A percentile compares a stretch with the other conserved stretches of the same genome.
phyloP scores from a whole-genome alignment of 2,888 invertebrate species.

The Lymantria monacha region DNA sequence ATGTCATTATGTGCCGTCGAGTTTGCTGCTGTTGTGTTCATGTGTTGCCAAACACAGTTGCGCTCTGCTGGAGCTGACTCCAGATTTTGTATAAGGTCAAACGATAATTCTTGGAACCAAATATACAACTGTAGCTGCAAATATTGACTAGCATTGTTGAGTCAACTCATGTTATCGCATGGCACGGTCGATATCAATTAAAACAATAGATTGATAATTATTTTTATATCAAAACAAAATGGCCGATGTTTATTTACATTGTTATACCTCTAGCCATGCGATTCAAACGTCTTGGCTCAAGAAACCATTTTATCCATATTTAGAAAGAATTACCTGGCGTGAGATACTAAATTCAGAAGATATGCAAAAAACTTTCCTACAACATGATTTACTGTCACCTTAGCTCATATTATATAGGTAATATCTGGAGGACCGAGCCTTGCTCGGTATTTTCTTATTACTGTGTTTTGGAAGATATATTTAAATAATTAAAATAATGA shows the following conservation, averaged over 20 bases:
- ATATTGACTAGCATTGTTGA: neutral
- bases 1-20: conserved; percentile 75
- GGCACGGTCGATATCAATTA: neutral
- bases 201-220: neutral
- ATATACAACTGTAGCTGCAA: conserved; percentile 14
- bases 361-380: no score
- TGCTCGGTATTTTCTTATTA: no score
- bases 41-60: conserved; percentile 71
- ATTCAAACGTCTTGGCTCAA: no score
- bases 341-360: no score
- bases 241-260: conserved; percentile 16
- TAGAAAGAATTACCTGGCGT: no score
- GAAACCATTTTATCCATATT: no score
- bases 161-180: neutral
- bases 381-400: no score
- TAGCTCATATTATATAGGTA: no score
- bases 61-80: conserved; percentile 58
- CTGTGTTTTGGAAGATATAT: no score
- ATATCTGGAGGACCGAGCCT: no score
- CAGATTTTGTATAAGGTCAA: conserved; percentile 43
- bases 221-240: neutral
- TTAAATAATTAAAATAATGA: no score
- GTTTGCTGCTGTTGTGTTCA: conserved; percentile 45
- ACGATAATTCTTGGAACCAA: conserved; percentile 17
- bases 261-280: neutral